Conservation (phyloP, 1,140 invertebrate genomes). For the Camponotus pennsylvanicus region DNA sequence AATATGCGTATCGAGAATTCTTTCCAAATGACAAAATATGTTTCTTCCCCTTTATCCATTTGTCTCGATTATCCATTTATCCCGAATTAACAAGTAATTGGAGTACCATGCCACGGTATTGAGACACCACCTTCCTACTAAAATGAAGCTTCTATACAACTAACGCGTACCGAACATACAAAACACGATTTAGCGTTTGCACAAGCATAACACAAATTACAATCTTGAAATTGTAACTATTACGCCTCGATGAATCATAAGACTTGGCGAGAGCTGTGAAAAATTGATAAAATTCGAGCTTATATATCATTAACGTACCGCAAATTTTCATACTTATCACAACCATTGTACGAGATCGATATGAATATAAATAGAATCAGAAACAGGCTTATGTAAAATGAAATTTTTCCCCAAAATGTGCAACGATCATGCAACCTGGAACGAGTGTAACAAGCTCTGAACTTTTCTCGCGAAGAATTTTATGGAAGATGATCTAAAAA, state of each 20-base stretch:
- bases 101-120: slow-evolving; percentile 80
- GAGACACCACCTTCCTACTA: slow-evolving; percentile 71
- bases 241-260: slow-evolving; percentile 28
- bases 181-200: slow-evolving; percentile 38
- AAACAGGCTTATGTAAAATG: slow-evolving; percentile 41
- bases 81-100: slow-evolving; percentile 63
- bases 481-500: background rate
- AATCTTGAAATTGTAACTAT: slow-evolving; percentile 27
- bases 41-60: slow-evolving; percentile 33
- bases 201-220: slow-evolving; percentile 43
- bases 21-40: slow-evolving; percentile 64
- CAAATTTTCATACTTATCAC: slow-evolving; percentile 24
- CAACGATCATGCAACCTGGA: slow-evolving; percentile 67
- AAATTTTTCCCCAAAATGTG: slow-evolving; percentile 50
- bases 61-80: slow-evolving; percentile 43
- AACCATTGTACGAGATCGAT: background rate
- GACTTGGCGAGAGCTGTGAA: slow-evolving; percentile 22
- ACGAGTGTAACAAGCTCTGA: slow-evolving; percentile 67
- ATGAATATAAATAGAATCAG: slow-evolving; percentile 27
- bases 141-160: slow-evolving; percentile 62
- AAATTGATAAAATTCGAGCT: slow-evolving; percentile 11
- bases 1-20: slow-evolving; percentile 13
- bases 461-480: slow-evolving; percentile 7
- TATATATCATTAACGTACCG: slow-evolving; percentile 24
- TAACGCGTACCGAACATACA: slow-evolving; percentile 50